Base-by-base conservation (phyloP, 2,888 invertebrate genomes). In the Andrena chrysosceles region DNA sequence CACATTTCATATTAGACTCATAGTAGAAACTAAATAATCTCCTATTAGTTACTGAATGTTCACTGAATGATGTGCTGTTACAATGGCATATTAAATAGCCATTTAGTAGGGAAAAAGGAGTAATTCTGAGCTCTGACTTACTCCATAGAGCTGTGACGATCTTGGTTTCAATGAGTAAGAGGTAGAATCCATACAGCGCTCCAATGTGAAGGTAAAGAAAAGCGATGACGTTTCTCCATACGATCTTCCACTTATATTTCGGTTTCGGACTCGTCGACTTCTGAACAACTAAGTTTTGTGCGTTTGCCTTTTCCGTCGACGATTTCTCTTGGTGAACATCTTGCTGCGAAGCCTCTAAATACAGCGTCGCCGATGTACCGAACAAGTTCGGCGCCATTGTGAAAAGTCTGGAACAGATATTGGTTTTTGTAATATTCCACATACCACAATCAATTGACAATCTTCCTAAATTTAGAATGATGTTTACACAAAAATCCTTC, bases 211-310 rank as follows among this genome's bases (percentile, higher is more conserved):
- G 94, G 88, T 97, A 96, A 1, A 96, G 89, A 91, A 97, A 97
- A 6, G 96, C 96, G 3, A 97, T 91, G 0, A 97, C 96, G 93
- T 97, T 97, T 92, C 96, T 95, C 97, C 97, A 97, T 1, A 97
- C 97, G 86, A 97, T 96, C 87, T 96, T 95, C 96, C 96, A 96
- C 69, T 95, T 95, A 70, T 94, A 93, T 54, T 91, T 91, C 0
- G 90, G 60, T 23, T 79, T 52, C 63, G 87, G 77, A 60, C 63
- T 73, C 77, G 88, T 87, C 74, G 80, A 75, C 64, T 88, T 89
- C 64, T 84, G 88, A 52, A 33, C 52, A 16, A 35, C 5, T n/a
- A 56, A 42, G 52, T 82, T 86, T 83, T 86, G 85, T 77, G 64
- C 31, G 16, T 35, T 54, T 5, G 31, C 5, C 20, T 84, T 84